Conservation (phyloP, 2,113 vertebrate species). For the Athene noctua region DNA sequence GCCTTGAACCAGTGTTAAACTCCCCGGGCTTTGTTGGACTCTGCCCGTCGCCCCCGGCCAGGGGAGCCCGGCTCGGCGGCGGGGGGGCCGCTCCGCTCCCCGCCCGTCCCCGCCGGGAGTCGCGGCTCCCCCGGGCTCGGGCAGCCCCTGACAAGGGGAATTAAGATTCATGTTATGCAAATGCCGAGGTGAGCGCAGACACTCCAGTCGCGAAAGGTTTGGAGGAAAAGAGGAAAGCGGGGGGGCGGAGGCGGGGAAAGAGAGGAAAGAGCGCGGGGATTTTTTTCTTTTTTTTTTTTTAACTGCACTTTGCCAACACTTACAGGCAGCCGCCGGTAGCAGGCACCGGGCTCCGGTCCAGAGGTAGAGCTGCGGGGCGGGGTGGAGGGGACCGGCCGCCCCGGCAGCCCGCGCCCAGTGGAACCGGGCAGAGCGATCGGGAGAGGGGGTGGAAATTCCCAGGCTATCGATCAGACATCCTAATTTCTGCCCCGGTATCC, state of each 20-base stretch:
- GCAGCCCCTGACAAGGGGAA: not conserved
- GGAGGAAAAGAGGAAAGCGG: not conserved
- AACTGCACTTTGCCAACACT: not conserved
- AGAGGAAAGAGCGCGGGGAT: not conserved
- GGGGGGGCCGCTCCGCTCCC: not conserved
- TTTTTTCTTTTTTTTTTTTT: not conserved
- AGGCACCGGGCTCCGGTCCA: not conserved
- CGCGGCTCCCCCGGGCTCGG: not conserved
- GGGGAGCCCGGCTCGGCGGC: not conserved
- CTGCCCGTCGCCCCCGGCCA: not conserved
- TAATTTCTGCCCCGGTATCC: not conserved
- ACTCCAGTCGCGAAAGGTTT: not conserved
- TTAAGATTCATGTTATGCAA: not conserved
- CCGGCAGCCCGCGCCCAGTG: not conserved
- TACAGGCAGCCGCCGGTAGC: not conserved
- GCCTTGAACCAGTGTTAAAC: not conserved
- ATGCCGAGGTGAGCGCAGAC: conserved; percentile 3
- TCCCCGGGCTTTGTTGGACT: not conserved
- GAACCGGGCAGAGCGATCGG: not conserved
- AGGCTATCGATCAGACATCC: not conserved
- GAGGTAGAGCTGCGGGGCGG: not conserved
- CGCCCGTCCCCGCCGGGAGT: not conserved
- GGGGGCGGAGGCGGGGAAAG: not conserved
- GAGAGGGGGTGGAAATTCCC: not conserved
- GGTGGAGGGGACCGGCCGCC: not conserved